Evolutionary conservation across 2,113 vertebrate species (phyloP), one percentile per base, ranked within the genome.

Genomic region (Nycticebus coucang): DNA sequence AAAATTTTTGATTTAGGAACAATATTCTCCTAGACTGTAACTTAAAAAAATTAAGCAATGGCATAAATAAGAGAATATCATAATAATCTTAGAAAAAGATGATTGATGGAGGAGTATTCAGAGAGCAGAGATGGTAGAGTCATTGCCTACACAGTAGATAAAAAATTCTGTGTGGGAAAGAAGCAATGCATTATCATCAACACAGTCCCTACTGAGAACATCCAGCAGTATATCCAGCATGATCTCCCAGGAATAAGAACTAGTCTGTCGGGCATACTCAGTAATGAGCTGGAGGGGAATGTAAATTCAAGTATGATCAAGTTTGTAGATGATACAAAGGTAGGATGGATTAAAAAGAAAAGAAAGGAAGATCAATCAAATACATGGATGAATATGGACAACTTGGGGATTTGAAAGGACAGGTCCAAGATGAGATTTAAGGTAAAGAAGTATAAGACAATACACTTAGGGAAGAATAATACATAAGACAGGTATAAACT

Each of bases 401-500:
- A 95, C 55, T 55, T 92, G 81, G 50, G 69, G 77, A 95, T 97
- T 89, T 96, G 50, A 3, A 95, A 97, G 71, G 45, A 68, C 11
- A 93, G 71, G 66, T 94, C 18, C 55, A 80, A 95, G 37, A 74
- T 95, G 79, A 96, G 41, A 98, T 80, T 95, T 95, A 93, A 78
- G 78, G 28, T 85, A 97, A 96, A 92, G 53, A 97, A 95, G 28
- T 57, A 14, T 72, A 97, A 96, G 12, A 86, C 64, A 91, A 75
- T 75, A 92, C 26, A 94, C 30, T 93, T 64, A 96, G 9, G 18
- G 50, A 97, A 91, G 37, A 93, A 37, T 90, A 96, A 96, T 28
- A 94, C 0, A 64, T 7, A 96, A 75, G 17, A 72, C 0, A 62
- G 92, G 22, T 18, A 88, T 86, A 95, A 95, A 91, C 7, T 11